Percentiles rank a stretch among this genome's conserved stretches.
These are phyloP conservation scores for Aphidius gifuensis DNA, from an alignment of 1,140 invertebrate species.

Conservation along the genomic window DNA sequence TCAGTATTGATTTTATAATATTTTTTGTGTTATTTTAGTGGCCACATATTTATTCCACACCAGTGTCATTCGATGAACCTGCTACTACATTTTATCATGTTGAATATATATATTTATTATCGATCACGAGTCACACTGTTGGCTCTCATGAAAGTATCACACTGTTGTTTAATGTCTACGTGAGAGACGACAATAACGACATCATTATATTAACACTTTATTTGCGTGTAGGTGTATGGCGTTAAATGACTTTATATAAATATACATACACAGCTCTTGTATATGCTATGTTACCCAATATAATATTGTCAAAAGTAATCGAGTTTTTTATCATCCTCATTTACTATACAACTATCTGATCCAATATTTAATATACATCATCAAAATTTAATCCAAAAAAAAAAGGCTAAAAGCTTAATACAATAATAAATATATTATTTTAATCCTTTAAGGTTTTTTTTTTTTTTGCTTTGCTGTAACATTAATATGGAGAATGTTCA, in stretches of 20 bases:
- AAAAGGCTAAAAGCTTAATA: no score
- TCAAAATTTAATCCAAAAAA: no score
- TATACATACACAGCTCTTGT: neutral
- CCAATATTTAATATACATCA: neutral
- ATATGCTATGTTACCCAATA: neutral
- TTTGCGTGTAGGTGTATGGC: neutral
- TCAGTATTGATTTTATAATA: no score
- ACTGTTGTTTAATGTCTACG: constrained; percentile 6
- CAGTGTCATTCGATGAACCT: no score
- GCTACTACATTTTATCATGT: no score
- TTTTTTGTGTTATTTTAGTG: no score
- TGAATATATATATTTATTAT: constrained; percentile 10
- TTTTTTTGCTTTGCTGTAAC: no score
- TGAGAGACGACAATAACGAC: constrained; percentile 25
- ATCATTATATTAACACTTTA: constrained; percentile 22
- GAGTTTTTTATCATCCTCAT: neutral
- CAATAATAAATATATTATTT: no score
- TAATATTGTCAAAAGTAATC: no score
- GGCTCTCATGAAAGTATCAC: constrained; percentile 10
- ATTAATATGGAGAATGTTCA: no score
- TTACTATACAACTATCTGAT: neutral
- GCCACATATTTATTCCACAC: no score
- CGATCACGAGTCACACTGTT: constrained; percentile 12
- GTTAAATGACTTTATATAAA: constrained; percentile 18
- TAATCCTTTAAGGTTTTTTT: no score